Conservation (phyloP, 2,888 invertebrate genomes). For the Griposia aprilina region DNA sequence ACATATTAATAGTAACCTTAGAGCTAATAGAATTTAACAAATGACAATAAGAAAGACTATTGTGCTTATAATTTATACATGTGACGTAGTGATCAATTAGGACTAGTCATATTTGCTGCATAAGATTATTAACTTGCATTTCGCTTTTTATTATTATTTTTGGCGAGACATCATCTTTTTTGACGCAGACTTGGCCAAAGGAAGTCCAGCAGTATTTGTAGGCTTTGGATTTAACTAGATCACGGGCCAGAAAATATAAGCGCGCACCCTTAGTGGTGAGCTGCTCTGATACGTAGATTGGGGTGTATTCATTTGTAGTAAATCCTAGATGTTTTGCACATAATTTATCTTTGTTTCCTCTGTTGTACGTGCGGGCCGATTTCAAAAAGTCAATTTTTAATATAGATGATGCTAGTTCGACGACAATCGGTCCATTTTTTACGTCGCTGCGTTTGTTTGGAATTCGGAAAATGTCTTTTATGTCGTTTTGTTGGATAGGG, state of each 20-base stretch:
- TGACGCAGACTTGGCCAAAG: slow-evolving; percentile 12
- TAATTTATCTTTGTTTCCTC: not conserved
- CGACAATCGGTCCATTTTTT: slow-evolving; percentile 3
- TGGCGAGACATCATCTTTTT: slow-evolving; percentile 15
- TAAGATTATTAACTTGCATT: slow-evolving; percentile 20
- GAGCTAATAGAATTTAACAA: too few relatives aligned
- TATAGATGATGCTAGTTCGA: slow-evolving; percentile 11
- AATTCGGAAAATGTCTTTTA: too few relatives aligned
- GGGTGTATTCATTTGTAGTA: slow-evolving; percentile 2
- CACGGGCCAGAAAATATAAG: slow-evolving; percentile 12
- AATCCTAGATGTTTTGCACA: slow-evolving; percentile 12
- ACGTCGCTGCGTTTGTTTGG: too few relatives aligned
- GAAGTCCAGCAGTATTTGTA: slow-evolving; percentile 28
- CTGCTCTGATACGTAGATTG: slow-evolving; percentile 19
- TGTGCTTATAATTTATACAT: not conserved
- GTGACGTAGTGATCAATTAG: not conserved
- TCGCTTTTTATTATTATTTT: slow-evolving; percentile 18
- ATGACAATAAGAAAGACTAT: not conserved
- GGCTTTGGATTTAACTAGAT: slow-evolving; percentile 1
- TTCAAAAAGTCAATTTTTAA: slow-evolving; percentile 16
- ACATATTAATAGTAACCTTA: not conserved
- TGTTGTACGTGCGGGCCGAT: not conserved
- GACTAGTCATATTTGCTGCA: slow-evolving; percentile 23
- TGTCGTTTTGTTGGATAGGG: not conserved
- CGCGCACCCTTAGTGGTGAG: slow-evolving; percentile 9